Conservation (phyloP, 2,113 vertebrate genomes). For the Chamaetylas fuelleborni region DNA sequence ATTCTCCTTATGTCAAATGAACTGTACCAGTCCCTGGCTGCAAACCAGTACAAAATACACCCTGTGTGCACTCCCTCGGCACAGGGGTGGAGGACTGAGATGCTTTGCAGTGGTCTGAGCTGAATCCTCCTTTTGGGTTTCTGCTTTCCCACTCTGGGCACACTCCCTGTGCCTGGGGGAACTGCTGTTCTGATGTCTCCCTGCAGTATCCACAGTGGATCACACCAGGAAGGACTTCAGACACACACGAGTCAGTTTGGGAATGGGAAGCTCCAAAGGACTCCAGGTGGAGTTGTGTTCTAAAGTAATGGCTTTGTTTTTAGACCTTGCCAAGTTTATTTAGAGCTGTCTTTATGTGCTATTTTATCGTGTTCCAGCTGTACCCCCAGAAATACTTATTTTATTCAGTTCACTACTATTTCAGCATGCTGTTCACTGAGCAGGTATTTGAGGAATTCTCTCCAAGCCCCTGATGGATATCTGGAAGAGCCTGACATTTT, state of each 20-base stretch:
- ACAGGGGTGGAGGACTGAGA: not conserved
- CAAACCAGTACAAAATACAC: not conserved
- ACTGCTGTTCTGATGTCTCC: not conserved
- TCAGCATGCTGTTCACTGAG: not conserved
- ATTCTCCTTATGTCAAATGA: not conserved
- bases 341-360: not conserved
- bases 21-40: not conserved
- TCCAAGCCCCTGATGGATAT: not conserved
- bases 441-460: not conserved
- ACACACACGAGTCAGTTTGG: not conserved
- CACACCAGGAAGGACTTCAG: not conserved
- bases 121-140: not conserved
- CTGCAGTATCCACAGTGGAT: not conserved
- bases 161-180: fast-evolving
- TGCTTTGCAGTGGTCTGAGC: not conserved
- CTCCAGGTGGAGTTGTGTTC: not conserved
- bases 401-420: not conserved
- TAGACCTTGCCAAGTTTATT: not conserved
- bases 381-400: not conserved
- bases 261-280: not conserved
- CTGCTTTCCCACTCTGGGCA: not conserved
- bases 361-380: not conserved
- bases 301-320: not conserved
- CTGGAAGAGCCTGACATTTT: not conserved
- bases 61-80: not conserved